A percentile compares a stretch with the other conserved stretches of the same genome.
These are phyloP conservation scores for Aleiodes sp. DNA, from an alignment of 1,140 invertebrate genomes.

Conservation along the genomic window DNA sequence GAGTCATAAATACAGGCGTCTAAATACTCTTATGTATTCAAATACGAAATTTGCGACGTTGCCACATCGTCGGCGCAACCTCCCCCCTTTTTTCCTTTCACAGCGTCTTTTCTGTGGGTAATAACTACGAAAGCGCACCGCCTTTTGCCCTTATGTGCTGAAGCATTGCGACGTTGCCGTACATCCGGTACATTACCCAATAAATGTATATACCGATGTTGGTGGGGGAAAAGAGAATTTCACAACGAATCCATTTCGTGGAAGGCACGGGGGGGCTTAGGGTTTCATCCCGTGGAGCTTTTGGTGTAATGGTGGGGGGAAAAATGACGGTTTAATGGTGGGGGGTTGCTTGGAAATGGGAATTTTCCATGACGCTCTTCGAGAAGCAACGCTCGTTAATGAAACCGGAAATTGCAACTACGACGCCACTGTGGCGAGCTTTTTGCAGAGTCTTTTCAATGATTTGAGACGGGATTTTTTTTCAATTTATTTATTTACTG, in stretches of 20 bases:
- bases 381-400: constrained; percentile 29
- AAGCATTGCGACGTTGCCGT: constrained; percentile 63
- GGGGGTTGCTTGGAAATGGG: constrained; percentile 46
- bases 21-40: too few relatives aligned
- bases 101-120: too few relatives aligned
- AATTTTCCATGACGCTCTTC: constrained; percentile 61
- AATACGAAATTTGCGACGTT: neutral
- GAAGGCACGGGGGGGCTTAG: constrained; percentile 25
- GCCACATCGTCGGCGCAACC: neutral
- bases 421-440: neutral
- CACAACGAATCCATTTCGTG: neutral
- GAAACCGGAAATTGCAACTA: constrained; percentile 42
- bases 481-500: neutral
- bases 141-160: constrained; percentile 14
- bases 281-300: neutral
- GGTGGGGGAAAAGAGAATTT: constrained; percentile 4
- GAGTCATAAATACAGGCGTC: too few relatives aligned
- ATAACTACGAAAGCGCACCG: neutral
- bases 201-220: neutral
- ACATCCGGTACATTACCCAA: constrained; percentile 49
- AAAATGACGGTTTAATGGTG: constrained; percentile 11
- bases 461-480: neutral
- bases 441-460: neutral
- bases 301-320: neutral
- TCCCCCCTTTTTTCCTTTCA: neutral